Percentiles rank a stretch among this genome's conserved stretches.
Conservation (phyloP, 2,888 invertebrate genomes). For the Acronicta aceris region DNA sequence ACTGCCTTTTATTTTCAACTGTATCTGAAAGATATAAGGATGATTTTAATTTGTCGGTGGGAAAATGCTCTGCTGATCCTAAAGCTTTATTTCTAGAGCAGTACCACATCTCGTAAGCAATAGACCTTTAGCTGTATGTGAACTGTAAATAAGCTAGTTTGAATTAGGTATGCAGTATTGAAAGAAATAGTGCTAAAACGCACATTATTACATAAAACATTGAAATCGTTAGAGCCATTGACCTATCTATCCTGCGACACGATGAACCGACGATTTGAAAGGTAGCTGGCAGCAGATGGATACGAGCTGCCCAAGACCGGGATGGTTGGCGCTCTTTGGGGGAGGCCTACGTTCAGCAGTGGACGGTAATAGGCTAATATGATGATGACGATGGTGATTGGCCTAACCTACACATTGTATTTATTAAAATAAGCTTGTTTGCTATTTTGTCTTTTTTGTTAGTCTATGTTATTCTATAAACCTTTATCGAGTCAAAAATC, state of each 20-base stretch:
- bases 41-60: not conserved
- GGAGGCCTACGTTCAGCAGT: too few relatives aligned
- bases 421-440: not conserved
- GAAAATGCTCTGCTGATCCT: not conserved
- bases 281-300: too few relatives aligned
- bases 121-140: not conserved
- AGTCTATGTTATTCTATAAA: not conserved
- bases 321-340: too few relatives aligned
- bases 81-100: not conserved
- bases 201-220: slow-evolving; percentile 7
- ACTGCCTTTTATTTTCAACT: not conserved
- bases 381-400: not conserved
- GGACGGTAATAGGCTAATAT: too few relatives aligned
- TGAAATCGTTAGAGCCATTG: too few relatives aligned
- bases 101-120: not conserved
- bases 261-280: too few relatives aligned
- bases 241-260: too few relatives aligned
- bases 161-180: slow-evolving; percentile 21
- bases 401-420: slow-evolving; percentile 25
- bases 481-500: not conserved
- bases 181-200: slow-evolving; percentile 19
- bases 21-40: not conserved
- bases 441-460: not conserved
- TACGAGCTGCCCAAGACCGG: too few relatives aligned
- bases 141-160: slow-evolving; percentile 25